phyloP scores from a whole-genome alignment of 2,797 vertebrate genomes.

The Cuniculus paca region DNA sequence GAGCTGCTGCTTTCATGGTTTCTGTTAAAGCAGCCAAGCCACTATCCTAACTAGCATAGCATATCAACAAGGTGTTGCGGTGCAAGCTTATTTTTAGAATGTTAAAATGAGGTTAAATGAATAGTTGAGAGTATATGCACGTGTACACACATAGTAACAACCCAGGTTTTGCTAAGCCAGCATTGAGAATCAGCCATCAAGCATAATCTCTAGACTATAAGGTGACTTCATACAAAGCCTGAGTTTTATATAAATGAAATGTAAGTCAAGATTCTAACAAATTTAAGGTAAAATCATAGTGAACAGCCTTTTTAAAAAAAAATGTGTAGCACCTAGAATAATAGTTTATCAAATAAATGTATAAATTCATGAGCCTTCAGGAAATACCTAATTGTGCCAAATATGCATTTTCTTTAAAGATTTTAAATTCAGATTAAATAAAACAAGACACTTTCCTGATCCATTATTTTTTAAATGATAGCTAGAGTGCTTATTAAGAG shows the following conservation, averaged over 20 bases:
- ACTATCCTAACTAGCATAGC: not conserved
- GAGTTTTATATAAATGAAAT: conserved; percentile 46
- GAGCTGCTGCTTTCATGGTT: conserved; percentile 30
- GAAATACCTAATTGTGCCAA: not conserved
- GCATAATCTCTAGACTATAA: not conserved
- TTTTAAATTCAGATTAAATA: conserved; percentile 54
- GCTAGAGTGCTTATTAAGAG: conserved; percentile 1
- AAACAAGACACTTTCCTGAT: conserved; percentile 45
- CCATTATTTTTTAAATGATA: conserved; percentile 10
- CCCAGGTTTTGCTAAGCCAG: not conserved
- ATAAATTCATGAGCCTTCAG: not conserved
- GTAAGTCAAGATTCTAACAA: conserved; percentile 39
- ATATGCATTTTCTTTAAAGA: conserved; percentile 54
- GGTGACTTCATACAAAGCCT: not conserved
- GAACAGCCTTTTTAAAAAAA: not conserved
- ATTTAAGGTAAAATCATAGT: conserved; percentile 13
- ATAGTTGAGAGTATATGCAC: not conserved
- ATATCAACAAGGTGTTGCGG: not conserved
- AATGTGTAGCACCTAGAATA: not conserved
- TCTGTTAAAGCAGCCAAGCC: conserved; percentile 28
- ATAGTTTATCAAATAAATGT: conserved; percentile 30
- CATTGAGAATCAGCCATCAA: not conserved
- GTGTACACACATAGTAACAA: not conserved
- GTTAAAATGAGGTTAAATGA: conserved; percentile 18
- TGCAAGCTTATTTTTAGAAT: conserved; percentile 64